Percentiles rank a stretch among this genome's conserved stretches.
These are phyloP conservation scores for Chrysocyon brachyurus DNA, from an alignment of 2,797 vertebrate species.

Conservation along the genomic window DNA sequence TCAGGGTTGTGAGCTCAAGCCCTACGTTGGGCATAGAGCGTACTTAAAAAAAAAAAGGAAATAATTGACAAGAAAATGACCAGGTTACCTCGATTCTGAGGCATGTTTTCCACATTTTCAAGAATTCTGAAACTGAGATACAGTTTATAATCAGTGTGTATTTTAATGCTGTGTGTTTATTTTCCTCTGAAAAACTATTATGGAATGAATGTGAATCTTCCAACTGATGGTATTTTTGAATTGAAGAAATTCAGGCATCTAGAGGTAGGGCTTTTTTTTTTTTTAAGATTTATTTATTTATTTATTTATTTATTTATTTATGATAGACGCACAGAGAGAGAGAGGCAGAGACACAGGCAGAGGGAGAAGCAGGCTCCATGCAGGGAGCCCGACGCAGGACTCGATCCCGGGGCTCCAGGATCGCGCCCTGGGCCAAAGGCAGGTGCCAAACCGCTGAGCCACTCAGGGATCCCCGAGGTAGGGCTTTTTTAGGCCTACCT, in stretches of 20 bases:
- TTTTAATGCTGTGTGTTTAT: neutral
- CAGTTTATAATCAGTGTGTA: neutral
- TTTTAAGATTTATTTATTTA: too few species aligned
- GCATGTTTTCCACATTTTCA: neutral
- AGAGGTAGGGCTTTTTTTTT: neutral
- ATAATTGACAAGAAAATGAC: neutral
- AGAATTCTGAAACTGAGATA: slow-evolving; percentile 1
- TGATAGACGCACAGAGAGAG: too few species aligned
- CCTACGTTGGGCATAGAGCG: neutral
- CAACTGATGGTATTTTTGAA: neutral
- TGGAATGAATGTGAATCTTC: neutral
- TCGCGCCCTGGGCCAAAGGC: too few species aligned
- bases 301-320: too few species aligned
- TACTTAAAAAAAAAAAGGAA: neutral
- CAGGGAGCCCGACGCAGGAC: too few species aligned
- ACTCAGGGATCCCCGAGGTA: neutral
- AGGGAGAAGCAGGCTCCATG: too few species aligned
- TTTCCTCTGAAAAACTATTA: neutral
- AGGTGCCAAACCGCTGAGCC: too few species aligned
- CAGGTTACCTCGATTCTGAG: neutral
- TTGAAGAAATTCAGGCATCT: neutral
- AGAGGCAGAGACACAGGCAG: too few species aligned
- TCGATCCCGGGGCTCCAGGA: too few species aligned
- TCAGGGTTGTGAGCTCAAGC: neutral
- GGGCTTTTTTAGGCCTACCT: neutral